Percentiles rank a stretch among this genome's conserved stretches.
phyloP scores from a whole-genome alignment of 2,888 invertebrate genomes.

The Aspidiotus destructor region DNA sequence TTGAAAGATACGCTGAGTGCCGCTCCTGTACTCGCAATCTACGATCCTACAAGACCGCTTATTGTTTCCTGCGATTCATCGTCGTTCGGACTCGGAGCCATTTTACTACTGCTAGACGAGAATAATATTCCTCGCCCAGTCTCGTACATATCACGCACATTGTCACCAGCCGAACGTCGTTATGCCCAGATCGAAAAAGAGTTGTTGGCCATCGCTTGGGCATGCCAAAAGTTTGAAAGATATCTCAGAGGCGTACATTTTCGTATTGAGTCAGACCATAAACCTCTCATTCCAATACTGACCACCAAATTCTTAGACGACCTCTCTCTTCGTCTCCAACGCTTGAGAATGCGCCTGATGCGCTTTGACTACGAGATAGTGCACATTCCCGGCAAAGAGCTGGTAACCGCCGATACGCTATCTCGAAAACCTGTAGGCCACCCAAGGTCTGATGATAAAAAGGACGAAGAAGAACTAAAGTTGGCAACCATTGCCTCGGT shows the following conservation, averaged over 20 bases:
- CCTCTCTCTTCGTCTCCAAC: background rate
- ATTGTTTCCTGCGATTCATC: slow-evolving; percentile 2
- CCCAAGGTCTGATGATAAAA: background rate
- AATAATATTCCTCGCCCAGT: background rate
- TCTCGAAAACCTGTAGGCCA: background rate
- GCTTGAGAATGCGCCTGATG: background rate
- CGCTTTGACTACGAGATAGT: background rate
- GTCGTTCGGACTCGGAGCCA: slow-evolving; percentile 11
- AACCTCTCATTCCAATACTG: background rate
- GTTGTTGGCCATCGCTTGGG: slow-evolving; percentile 3
- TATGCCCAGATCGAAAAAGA: slow-evolving; percentile 4
- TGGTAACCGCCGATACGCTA: background rate
- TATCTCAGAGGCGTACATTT: background rate
- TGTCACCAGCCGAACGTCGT: background rate
- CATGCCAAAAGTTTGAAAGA: background rate
- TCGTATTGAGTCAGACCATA: background rate
- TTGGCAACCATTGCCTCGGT: background rate
- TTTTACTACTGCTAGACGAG: slow-evolving; percentile 26
- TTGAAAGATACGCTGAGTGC: slow-evolving; percentile 24
- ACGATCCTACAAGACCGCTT: background rate
- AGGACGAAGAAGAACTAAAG: background rate
- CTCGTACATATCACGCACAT: slow-evolving; percentile 1
- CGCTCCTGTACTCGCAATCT: slow-evolving; percentile 14
- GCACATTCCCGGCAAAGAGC: slow-evolving; percentile 5
- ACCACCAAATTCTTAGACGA: slow-evolving; percentile 5